phyloP scores from a whole-genome alignment of 1,140 invertebrate genomes.

The Macrostomum lignano region DNA sequence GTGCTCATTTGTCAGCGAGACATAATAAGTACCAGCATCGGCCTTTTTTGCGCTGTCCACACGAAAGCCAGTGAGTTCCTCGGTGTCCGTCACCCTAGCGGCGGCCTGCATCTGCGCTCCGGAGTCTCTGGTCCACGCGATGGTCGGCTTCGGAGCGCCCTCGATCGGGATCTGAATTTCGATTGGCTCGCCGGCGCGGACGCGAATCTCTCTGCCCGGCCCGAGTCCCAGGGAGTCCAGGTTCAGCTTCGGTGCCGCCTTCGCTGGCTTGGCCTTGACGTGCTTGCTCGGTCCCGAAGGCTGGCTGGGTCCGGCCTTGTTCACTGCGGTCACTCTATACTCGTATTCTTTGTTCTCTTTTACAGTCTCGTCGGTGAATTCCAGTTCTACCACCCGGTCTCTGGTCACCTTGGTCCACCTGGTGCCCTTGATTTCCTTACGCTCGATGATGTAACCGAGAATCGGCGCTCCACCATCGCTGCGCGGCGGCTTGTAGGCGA shows the following conservation, averaged over 20 bases:
- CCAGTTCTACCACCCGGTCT: slow-evolving; percentile 47
- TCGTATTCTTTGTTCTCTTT: slow-evolving; percentile 49
- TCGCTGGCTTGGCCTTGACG: slow-evolving; percentile 41
- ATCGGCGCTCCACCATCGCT: slow-evolving; percentile 68
- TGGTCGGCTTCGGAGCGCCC: slow-evolving; percentile 64
- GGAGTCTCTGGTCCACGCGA: slow-evolving; percentile 59
- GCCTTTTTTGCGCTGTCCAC: slow-evolving; percentile 49
- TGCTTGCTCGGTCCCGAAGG: slow-evolving; percentile 56
- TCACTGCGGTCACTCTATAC: slow-evolving; percentile 75
- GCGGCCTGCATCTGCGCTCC: slow-evolving; percentile 17
- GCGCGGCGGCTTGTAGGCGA: slow-evolving; percentile 54
- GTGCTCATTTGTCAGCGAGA: slow-evolving; percentile 56
- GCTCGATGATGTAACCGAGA: slow-evolving; percentile 40
- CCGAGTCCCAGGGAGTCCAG: slow-evolving; percentile 40
- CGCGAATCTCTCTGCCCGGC: slow-evolving; percentile 57
- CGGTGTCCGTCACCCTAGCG: slow-evolving; percentile 5
- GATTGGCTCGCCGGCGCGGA: slow-evolving; percentile 80
- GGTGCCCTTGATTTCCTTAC: slow-evolving; percentile 63
- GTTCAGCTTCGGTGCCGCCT: slow-evolving; percentile 64
- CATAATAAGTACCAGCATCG: slow-evolving; percentile 66
- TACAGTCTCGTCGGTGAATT: slow-evolving; percentile 31
- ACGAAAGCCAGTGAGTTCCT: background rate
- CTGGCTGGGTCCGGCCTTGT: slow-evolving; percentile 75
- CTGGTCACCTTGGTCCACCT: slow-evolving; percentile 72
- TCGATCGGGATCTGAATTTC: slow-evolving; percentile 67